Evolutionary conservation across 2,888 invertebrate genomes (phyloP).

Genomic region (Alitta virens): DNA sequence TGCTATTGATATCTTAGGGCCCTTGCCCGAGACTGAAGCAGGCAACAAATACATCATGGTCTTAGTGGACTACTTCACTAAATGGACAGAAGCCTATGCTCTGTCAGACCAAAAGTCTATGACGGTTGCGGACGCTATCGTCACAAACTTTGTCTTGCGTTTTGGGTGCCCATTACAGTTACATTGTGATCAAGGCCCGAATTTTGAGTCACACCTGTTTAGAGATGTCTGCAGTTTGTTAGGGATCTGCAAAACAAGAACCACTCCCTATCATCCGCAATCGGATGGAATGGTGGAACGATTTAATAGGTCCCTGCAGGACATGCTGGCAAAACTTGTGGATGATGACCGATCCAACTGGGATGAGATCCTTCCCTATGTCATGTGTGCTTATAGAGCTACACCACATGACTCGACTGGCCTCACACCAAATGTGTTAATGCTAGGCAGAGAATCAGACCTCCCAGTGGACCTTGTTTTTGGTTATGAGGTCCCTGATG

Average conservation of each 20-base stretch:
- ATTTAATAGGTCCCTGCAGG: too few species aligned
- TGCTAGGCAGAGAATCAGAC: slow-evolving; percentile 5
- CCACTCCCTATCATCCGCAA: too few species aligned
- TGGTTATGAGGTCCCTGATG: not conserved
- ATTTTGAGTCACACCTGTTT: not conserved
- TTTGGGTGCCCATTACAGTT: slow-evolving; percentile 26
- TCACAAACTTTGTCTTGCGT: slow-evolving; percentile 18
- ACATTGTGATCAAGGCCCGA: slow-evolving; percentile 28
- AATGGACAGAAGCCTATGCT: slow-evolving; percentile 23
- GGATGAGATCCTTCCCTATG: slow-evolving; percentile 9
- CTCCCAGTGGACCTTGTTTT: slow-evolving; percentile 5
- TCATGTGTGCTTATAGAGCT: slow-evolving; percentile 10
- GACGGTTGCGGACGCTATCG: slow-evolving; percentile 22
- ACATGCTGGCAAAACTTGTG: too few species aligned
- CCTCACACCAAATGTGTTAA: not conserved
- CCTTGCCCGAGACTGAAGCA: slow-evolving; percentile 12
- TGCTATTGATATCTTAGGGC: slow-evolving; percentile 21
- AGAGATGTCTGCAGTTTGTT: too few species aligned
- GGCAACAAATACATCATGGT: slow-evolving; percentile 25
- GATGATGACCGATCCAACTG: slow-evolving; percentile 8
- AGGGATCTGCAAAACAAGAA: too few species aligned
- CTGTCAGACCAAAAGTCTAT: slow-evolving; percentile 26
- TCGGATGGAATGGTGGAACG: too few species aligned
- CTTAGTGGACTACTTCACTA: slow-evolving; percentile 27
- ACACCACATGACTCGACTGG: slow-evolving; percentile 5